A percentile compares a stretch with the other conserved stretches of the same genome.
Conservation (phyloP, 2,888 invertebrate species). For the Pyrochroa serraticornis region DNA sequence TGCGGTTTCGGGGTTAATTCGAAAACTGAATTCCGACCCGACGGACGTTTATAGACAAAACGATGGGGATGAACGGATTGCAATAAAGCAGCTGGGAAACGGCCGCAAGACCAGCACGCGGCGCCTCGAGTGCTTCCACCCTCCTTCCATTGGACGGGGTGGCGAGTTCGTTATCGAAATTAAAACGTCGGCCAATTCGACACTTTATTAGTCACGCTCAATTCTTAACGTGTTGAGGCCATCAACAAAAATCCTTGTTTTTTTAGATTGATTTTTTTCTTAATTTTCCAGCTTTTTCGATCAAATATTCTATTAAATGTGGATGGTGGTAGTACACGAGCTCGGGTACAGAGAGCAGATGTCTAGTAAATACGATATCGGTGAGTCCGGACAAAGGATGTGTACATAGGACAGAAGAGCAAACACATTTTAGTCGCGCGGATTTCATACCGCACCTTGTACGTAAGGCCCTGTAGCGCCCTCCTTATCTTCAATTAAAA, state of each 20-base stretch:
- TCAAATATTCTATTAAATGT: no score
- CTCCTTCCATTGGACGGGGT: slow-evolving; percentile 5
- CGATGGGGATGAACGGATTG: no score
- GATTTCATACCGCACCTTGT: slow-evolving; percentile 37
- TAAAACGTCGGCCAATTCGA: no score
- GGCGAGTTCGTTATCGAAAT: no score
- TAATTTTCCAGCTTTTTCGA: no score
- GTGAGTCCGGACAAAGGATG: slow-evolving; percentile 58
- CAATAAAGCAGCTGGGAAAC: slow-evolving; percentile 15
- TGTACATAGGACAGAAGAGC: slow-evolving; percentile 59
- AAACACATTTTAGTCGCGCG: slow-evolving; percentile 57
- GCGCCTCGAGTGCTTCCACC: slow-evolving; percentile 40
- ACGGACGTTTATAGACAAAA: no score
- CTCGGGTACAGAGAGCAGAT: slow-evolving; percentile 49
- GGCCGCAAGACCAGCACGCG: slow-evolving; percentile 43
- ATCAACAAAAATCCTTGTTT: no score
- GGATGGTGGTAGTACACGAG: slow-evolving; percentile 3
- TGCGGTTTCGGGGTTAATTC: no score
- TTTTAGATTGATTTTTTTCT: no score
- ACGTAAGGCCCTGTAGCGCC: slow-evolving; percentile 12
- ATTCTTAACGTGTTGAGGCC: no score
- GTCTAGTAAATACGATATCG: slow-evolving; percentile 58
- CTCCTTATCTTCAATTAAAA: slow-evolving; percentile 27
- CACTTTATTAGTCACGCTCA: no score
- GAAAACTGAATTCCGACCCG: no score